Percentiles rank a stretch among this genome's conserved stretches.
These are phyloP conservation scores for Actinia tenebrosa DNA, from an alignment of 64 coral and sea anemone species.

Conservation along the genomic window DNA sequence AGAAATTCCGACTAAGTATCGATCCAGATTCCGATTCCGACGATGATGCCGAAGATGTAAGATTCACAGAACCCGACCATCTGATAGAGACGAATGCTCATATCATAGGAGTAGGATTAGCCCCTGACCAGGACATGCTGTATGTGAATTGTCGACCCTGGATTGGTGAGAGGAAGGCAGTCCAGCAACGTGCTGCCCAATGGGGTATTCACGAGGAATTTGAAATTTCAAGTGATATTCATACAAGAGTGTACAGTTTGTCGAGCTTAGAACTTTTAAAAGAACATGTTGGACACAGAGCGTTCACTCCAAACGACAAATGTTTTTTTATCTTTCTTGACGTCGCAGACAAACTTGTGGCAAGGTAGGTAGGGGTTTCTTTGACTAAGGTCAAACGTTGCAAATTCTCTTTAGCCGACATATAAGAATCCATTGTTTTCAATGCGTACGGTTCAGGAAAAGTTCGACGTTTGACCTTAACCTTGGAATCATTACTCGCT, in stretches of 20 bases:
- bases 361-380: slow-evolving; percentile 61
- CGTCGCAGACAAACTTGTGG: slow-evolving; percentile 63
- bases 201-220: background rate
- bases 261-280: slow-evolving; percentile 49
- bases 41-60: background rate
- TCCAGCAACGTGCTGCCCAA: background rate
- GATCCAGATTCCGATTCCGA: slow-evolving; percentile 2
- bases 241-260: slow-evolving; percentile 59
- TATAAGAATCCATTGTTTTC: too few species aligned
- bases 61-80: slow-evolving; percentile 44
- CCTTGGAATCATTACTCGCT: too few species aligned
- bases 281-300: slow-evolving; percentile 66
- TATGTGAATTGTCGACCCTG: slow-evolving; percentile 90
- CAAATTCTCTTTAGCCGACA: background rate
- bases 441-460: too few species aligned
- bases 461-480: too few species aligned
- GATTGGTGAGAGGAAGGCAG: background rate
- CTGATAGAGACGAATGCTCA: slow-evolving; percentile 69
- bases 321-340: slow-evolving; percentile 90
- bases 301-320: slow-evolving; percentile 70
- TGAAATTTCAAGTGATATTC: slow-evolving; percentile 67
- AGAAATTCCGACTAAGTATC: background rate
- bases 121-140: slow-evolving; percentile 54
- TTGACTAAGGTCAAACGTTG: too few species aligned
- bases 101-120: slow-evolving; percentile 72